These are phyloP conservation scores for Heliconius eleuchia DNA, from an alignment of 1,140 invertebrate species.

Conservation along the genomic window DNA sequence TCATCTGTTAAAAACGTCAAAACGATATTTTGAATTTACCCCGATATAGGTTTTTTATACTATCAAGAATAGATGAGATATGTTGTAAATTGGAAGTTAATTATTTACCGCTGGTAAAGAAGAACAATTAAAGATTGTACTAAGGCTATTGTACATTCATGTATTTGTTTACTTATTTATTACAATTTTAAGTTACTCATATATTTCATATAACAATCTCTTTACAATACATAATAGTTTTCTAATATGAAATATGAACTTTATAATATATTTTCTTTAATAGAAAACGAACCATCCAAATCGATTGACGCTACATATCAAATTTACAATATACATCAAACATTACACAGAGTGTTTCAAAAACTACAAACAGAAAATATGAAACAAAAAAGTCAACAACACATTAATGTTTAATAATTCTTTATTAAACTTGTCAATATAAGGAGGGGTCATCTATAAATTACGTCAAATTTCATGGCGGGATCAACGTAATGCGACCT, in stretches of 20 bases:
- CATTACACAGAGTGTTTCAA: not conserved
- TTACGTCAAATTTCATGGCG: not conserved
- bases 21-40: constrained; percentile 12
- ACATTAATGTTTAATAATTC: not conserved
- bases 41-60: constrained; percentile 22
- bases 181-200: not conserved
- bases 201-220: constrained; percentile 8
- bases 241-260: not conserved
- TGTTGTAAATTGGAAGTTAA: constrained; percentile 22
- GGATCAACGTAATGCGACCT: not conserved
- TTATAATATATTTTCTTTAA: not conserved
- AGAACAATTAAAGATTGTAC: not conserved
- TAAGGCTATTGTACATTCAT: not conserved
- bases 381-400: not conserved
- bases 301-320: not conserved
- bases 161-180: not conserved
- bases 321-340: constrained; percentile 13
- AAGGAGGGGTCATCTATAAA: not conserved
- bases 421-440: not conserved
- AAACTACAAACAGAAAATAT: not conserved
- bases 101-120: not conserved
- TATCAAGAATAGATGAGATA: constrained; percentile 37
- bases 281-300: not conserved
- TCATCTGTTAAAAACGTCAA: constrained; percentile 14
- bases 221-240: constrained; percentile 1